Conservation (phyloP, 1,140 invertebrate species). For the Heliothis subflexa region DNA sequence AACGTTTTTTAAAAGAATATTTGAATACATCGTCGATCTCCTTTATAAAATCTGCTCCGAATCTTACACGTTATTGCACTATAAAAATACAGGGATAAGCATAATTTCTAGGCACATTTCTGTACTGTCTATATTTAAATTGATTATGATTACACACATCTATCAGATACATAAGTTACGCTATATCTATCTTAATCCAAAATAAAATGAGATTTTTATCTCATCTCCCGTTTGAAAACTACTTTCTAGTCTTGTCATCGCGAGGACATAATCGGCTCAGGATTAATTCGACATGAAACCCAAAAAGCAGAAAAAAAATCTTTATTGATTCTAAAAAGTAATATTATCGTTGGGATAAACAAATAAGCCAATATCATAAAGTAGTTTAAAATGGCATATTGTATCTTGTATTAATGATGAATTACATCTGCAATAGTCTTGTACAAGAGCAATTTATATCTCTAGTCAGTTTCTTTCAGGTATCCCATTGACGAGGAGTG, state of each 20-base stretch:
- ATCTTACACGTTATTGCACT: conserved; percentile 77
- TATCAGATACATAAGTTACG: conserved; percentile 62
- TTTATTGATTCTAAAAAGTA: conserved; percentile 13
- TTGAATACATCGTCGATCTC: conserved; percentile 3
- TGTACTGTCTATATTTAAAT: conserved; percentile 79
- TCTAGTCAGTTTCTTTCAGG: too few species aligned
- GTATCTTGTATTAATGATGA: conserved; percentile 3
- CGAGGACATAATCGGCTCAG: not conserved
- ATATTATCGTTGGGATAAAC: conserved; percentile 45
- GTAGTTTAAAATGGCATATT: not conserved
- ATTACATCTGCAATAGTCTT: not conserved
- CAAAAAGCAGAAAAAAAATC: conserved; percentile 14
- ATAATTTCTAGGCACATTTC: conserved; percentile 84
- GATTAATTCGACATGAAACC: not conserved
- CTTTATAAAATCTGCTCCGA: conserved; percentile 64
- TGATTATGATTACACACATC: conserved; percentile 77
- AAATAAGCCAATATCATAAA: conserved; percentile 40
- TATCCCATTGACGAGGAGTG: too few species aligned
- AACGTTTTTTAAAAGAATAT: conserved; percentile 26
- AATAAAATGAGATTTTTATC: conserved; percentile 59
- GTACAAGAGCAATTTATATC: not conserved
- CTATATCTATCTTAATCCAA: conserved; percentile 58
- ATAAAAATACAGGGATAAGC: conserved; percentile 83
- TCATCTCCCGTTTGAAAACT: conserved; percentile 18
- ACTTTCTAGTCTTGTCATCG: conserved; percentile 22